Percentiles rank a stretch among this genome's conserved stretches.
Evolutionary conservation across 1,140 invertebrate genomes (phyloP).

Genomic region (Aphis gossypii): DNA sequence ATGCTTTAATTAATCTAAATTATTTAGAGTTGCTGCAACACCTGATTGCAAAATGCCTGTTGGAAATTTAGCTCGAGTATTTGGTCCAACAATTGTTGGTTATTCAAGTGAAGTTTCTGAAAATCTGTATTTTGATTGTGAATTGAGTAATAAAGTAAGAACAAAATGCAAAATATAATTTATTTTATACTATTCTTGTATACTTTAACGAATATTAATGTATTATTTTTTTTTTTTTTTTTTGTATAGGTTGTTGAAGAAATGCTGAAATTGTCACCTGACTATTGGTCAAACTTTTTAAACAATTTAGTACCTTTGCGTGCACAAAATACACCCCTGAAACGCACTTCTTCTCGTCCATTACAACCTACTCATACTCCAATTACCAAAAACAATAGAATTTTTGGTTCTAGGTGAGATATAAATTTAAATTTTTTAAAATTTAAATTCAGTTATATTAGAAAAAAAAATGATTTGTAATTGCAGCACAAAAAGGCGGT

Average conservation of each 20-base stretch:
- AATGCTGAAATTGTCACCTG: conserved; percentile 59
- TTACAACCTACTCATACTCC: conserved; percentile 44
- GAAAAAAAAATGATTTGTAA: not conserved
- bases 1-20: not conserved
- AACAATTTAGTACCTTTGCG: conserved; percentile 43
- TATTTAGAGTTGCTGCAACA: conserved; percentile 72
- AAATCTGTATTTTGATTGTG: conserved; percentile 59
- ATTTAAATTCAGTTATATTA: not conserved
- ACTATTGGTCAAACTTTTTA: conserved; percentile 59
- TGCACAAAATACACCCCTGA: conserved; percentile 8
- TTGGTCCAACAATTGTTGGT: conserved; percentile 85
- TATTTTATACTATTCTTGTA: not conserved
- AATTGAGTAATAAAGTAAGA: conserved; percentile 59
- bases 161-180: not conserved
- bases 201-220: not conserved
- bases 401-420: conserved; percentile 49
- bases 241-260: conserved; percentile 59
- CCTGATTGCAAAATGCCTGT: conserved; percentile 81
- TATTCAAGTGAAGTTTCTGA: conserved; percentile 72
- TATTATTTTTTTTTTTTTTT: not conserved
- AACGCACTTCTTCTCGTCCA: conserved; percentile 54
- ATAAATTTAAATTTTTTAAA: not conserved
- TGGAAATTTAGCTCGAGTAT: conserved; percentile 79
- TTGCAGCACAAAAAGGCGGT: conserved; percentile 49
- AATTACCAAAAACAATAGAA: conserved; percentile 24